phyloP scores from a whole-genome alignment of 1,140 invertebrate genomes.

The Dreissena rostriformis region DNA sequence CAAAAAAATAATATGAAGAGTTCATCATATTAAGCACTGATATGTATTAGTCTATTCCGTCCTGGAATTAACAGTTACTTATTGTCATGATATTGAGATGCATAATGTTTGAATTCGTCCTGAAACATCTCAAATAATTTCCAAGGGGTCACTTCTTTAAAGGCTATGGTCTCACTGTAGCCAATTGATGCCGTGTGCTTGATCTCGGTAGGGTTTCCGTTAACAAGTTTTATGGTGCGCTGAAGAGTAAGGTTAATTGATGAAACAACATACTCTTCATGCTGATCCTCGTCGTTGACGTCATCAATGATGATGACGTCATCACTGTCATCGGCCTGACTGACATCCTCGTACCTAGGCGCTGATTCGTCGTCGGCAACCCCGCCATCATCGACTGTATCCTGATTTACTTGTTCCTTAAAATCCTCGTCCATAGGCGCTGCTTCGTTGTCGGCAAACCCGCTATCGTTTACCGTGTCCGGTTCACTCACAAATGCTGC shows the following conservation, averaged over 20 bases:
- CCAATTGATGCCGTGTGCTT: not conserved
- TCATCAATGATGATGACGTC: not conserved
- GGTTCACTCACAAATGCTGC: not conserved
- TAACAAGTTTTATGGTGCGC: not conserved
- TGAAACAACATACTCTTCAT: not conserved
- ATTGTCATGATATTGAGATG: no score
- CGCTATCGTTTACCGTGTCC: not conserved
- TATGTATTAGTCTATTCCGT: no score
- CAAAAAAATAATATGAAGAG: no score
- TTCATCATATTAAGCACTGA: no score
- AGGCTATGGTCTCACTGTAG: not conserved
- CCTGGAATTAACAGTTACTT: no score
- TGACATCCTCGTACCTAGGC: not conserved
- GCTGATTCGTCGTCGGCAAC: not conserved
- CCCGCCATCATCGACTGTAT: not conserved
- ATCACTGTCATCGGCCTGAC: not conserved
- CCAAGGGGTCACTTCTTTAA: not conserved
- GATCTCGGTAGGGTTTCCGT: not conserved
- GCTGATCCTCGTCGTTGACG: not conserved
- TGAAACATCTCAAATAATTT: constrained; percentile 2
- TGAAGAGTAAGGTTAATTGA: not conserved
- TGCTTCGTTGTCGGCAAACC: not conserved
- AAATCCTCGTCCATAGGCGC: not conserved
- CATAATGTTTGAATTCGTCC: not conserved
- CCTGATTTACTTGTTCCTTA: not conserved